Evolutionary conservation across 2,113 vertebrate genomes (phyloP).

Genomic region (Crotalus helleri): DNA sequence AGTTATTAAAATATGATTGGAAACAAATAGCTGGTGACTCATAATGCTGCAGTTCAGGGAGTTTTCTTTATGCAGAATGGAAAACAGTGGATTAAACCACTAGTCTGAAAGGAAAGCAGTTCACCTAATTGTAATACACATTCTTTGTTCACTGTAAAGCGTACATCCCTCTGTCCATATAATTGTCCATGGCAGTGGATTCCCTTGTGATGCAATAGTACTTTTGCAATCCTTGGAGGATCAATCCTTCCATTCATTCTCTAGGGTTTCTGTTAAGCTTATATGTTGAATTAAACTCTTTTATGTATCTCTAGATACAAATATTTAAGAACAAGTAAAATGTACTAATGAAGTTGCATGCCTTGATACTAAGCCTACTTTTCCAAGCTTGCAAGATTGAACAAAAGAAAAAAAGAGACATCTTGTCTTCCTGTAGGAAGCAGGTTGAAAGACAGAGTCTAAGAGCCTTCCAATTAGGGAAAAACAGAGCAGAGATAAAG

Average conservation of each 20-base stretch:
- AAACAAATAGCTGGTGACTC: not conserved
- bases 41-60: not conserved
- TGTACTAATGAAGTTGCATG: not conserved
- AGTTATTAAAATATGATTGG: not conserved
- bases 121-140: not conserved
- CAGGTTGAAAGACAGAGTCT: not conserved
- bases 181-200: not conserved
- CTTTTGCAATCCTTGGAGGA: not conserved
- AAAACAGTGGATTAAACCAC: not conserved
- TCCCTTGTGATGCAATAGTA: not conserved
- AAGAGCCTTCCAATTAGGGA: not conserved
- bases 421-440: not conserved
- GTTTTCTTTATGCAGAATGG: not conserved
- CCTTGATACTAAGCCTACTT: not conserved
- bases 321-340: not conserved
- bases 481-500: not conserved
- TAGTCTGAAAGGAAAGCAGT: not conserved
- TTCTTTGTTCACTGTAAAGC: not conserved
- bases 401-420: not conserved
- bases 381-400: not conserved
- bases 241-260: not conserved
- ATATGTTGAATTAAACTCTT: not conserved
- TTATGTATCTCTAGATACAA: not conserved
- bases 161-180: not conserved
- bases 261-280: not conserved